phyloP scores from a whole-genome alignment of 2,888 invertebrate genomes.

The Andrena bucephala region DNA sequence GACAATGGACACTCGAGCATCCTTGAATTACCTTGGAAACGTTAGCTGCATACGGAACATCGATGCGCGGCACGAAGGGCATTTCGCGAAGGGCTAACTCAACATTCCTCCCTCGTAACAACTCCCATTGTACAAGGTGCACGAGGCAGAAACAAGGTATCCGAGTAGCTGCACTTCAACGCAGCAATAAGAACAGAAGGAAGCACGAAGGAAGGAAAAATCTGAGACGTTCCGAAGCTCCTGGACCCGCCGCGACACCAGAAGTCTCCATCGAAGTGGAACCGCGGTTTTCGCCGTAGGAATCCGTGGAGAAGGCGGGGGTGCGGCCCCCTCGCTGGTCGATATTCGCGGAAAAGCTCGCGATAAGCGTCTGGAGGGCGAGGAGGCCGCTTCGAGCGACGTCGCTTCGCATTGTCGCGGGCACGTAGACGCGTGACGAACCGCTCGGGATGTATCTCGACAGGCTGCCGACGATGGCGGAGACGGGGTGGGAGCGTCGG shows the following conservation, averaged over 20 bases:
- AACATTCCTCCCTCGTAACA: too few species aligned
- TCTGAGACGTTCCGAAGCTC: neutral
- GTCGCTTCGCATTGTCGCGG: constrained; percentile 53
- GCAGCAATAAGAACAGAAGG: neutral
- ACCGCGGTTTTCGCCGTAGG: constrained; percentile 33
- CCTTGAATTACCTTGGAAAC: constrained; percentile 6
- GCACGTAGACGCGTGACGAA: constrained; percentile 19
- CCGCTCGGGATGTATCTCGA: constrained; percentile 20
- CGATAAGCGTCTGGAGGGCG: constrained; percentile 34
- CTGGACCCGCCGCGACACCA: constrained; percentile 1
- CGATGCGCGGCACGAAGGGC: too few species aligned
- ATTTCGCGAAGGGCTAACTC: too few species aligned
- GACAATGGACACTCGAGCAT: constrained; percentile 21
- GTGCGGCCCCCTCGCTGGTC: constrained; percentile 18
- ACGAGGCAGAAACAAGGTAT: too few species aligned
- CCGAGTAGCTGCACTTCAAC: too few species aligned
- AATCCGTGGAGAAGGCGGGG: constrained; percentile 7
- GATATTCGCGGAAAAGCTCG: constrained; percentile 43
- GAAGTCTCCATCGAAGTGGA: constrained; percentile 41
- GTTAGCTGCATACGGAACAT: too few species aligned
- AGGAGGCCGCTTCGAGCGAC: constrained; percentile 40
- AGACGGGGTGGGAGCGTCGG: neutral
- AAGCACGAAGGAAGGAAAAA: neutral
- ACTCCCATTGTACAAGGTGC: too few species aligned
- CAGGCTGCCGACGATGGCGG: constrained; percentile 8